Base-by-base conservation (phyloP, 2,888 invertebrate species). In the Pecten maximus region DNA sequence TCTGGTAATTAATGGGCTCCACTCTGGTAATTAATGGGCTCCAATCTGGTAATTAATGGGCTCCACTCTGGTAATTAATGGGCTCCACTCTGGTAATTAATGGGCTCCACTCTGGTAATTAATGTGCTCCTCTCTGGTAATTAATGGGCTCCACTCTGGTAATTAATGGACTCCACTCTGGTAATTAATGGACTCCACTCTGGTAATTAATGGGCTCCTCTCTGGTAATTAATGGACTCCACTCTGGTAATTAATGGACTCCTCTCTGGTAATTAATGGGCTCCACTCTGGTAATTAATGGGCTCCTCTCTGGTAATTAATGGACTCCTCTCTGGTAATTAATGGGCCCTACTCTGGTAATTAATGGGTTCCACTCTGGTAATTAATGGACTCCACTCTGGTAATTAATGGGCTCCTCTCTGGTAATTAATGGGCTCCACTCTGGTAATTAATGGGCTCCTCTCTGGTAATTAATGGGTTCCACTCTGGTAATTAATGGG, bases 171-270 rank as follows among this genome's bases (percentile, higher is more conserved):
- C 12, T 54, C 15, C 19, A 3, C 2, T 44, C 44, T 44, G 44
- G 4, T 44, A 44, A 44, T 8, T 44, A 44, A 12, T 44, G 44
- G 15, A 16, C 2, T 54, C 4, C 50, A 54, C 4, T 54, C 50
- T 54, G 50, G 50, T 54, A 54, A 54, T 54, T 54, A 54, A 54
- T 54, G n/a, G n/a, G n/a, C n/a, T n/a, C n/a, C n/a, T n/a, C n/a
- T 23, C 88, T 87, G 88, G 91, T 91, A 88, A 88, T 89, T 87
- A 39, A 50, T 48, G 39, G 50, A 86, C 44, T 40, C 12, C 87
- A 54, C 4, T 54, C 50, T 54, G 50, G 50, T 54, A 54, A 54
- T 54, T 54, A 54, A 54, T 54, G 44, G 44, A 12, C 12, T 12
- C 6, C 8, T 10, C 12, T 19, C 50, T 19, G 15, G 23, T 10